These are phyloP conservation scores for Epicampocera succincta DNA, from an alignment of 2,888 invertebrate genomes.

Conservation along the genomic window DNA sequence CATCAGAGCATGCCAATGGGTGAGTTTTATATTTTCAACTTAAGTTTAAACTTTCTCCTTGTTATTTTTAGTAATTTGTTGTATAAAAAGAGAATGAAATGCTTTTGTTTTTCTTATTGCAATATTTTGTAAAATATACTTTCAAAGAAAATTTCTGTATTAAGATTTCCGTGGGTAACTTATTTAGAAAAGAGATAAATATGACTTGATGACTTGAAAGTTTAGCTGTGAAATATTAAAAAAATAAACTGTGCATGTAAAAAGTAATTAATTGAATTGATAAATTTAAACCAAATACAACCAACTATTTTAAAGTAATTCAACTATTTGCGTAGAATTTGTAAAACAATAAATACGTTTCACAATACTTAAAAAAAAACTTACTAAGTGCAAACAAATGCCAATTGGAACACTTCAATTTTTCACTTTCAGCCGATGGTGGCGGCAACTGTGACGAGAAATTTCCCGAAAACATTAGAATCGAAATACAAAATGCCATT, in stretches of 20 bases:
- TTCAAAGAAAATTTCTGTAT: background rate
- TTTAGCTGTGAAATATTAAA: background rate
- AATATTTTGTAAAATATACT: conserved; percentile 19
- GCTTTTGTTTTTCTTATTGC: conserved; percentile 40
- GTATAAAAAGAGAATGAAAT: conserved; percentile 32
- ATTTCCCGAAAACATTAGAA: conserved; percentile 69
- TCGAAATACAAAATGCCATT: conserved; percentile 73
- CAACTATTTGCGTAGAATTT: conserved; percentile 49
- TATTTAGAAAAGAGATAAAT: background rate
- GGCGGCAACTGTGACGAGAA: conserved; percentile 36
- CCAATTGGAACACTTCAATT: conserved; percentile 81
- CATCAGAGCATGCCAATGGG: conserved; percentile 80
- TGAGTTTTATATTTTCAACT: conserved; percentile 73
- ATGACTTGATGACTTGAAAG: background rate
- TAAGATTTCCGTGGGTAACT: background rate
- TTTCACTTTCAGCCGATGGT: conserved; percentile 78
- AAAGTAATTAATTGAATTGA: conserved; percentile 2
- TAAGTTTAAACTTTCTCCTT: conserved; percentile 1
- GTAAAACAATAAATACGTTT: conserved; percentile 47
- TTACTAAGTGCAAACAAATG: conserved; percentile 76
- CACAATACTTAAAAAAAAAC: conserved; percentile 48
- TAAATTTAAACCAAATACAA: conserved; percentile 1
- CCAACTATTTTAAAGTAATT: conserved; percentile 18
- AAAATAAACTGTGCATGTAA: conserved; percentile 29
- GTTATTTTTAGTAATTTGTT: conserved; percentile 31